phyloP scores from a whole-genome alignment of 2,797 vertebrate genomes.

The Argentina silus region DNA sequence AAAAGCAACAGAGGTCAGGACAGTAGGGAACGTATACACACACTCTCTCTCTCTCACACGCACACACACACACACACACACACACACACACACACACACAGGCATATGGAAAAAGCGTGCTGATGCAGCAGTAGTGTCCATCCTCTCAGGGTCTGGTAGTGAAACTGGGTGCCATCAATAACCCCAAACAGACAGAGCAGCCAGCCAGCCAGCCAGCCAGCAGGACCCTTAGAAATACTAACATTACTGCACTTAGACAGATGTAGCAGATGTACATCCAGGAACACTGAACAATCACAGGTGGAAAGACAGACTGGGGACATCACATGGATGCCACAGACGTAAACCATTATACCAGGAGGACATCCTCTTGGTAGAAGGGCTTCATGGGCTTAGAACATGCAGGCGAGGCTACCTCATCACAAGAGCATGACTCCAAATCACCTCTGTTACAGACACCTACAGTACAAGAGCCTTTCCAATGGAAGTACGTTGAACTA shows the following conservation, averaged over 20 bases:
- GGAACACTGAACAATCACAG: neutral
- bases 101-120: neutral
- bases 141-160: constrained; percentile 4
- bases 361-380: no score
- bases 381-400: no score
- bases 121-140: neutral
- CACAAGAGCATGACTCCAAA: no score
- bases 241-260: neutral
- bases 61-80: constrained; percentile 8
- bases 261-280: neutral
- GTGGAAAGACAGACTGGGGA: neutral
- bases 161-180: constrained; percentile 1
- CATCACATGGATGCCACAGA: no score
- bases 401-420: no score
- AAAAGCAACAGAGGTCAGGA: neutral
- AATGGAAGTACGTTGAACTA: neutral
- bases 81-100: neutral
- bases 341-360: no score
- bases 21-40: neutral
- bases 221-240: neutral
- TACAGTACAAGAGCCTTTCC: neutral
- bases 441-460: no score
- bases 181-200: neutral
- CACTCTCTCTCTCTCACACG: neutral
- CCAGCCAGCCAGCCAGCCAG: no score